Conservation (phyloP, 2,113 vertebrate species). For the Colius striatus region DNA sequence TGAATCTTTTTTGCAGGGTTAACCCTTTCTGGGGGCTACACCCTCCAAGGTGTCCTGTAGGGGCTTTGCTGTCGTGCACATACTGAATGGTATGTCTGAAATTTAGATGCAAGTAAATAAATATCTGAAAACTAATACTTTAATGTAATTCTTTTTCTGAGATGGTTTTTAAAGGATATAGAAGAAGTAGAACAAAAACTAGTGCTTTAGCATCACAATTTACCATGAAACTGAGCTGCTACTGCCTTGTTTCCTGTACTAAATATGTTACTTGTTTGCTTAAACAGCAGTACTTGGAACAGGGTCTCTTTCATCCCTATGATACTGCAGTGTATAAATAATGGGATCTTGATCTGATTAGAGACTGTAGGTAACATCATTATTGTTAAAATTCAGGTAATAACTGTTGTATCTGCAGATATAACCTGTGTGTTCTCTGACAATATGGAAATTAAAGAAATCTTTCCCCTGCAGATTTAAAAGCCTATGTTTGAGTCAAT, state of each 20-base stretch:
- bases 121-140: not conserved
- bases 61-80: not conserved
- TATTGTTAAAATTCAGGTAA: conserved; percentile 27
- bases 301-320: not conserved
- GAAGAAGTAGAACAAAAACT: not conserved
- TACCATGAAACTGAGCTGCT: not conserved
- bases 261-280: not conserved
- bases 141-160: not conserved
- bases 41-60: not conserved
- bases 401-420: not conserved
- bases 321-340: not conserved
- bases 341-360: not conserved
- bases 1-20: not conserved
- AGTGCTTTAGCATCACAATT: not conserved
- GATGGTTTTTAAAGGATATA: not conserved
- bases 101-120: not conserved
- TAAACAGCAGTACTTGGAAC: not conserved
- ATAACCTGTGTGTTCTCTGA: not conserved
- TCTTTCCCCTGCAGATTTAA: not conserved
- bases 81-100: not conserved
- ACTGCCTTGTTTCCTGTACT: not conserved
- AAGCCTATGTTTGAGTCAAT: not conserved
- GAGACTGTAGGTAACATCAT: not conserved
- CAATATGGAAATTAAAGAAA: not conserved
- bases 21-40: not conserved